These are phyloP conservation scores for Drosophila meridionalis DNA, from an alignment of 2,888 invertebrate genomes.

Conservation along the genomic window DNA sequence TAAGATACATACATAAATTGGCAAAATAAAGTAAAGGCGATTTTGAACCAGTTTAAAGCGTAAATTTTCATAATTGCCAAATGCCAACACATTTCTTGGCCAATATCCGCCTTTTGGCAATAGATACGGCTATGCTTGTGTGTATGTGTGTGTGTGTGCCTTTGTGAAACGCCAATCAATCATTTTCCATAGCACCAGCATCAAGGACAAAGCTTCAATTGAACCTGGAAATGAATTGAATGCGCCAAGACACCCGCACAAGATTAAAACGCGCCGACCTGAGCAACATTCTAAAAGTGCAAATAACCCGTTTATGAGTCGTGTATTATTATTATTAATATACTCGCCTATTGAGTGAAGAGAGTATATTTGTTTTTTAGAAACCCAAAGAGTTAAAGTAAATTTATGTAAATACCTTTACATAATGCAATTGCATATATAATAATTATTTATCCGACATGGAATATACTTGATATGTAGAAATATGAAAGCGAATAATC, in stretches of 20 bases:
- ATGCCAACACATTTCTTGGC: conserved; percentile 20
- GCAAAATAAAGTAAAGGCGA: conserved; percentile 18
- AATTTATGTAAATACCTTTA: no score
- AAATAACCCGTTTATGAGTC: conserved; percentile 63
- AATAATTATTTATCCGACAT: no score
- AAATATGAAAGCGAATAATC: no score
- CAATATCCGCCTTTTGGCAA: conserved; percentile 64
- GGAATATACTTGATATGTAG: no score
- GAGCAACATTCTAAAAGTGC: conserved; percentile 66
- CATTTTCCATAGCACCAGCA: conserved; percentile 31
- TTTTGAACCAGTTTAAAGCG: conserved; percentile 43
- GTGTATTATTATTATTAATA: conserved; percentile 39
- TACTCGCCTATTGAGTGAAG: neutral
- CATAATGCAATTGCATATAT: no score
- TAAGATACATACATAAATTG: conserved; percentile 2
- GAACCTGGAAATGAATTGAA: conserved; percentile 44
- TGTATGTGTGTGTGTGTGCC: neutral
- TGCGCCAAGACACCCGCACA: conserved; percentile 50
- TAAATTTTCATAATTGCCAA: conserved; percentile 20
- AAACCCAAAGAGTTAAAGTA: no score
- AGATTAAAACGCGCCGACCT: conserved; percentile 9
- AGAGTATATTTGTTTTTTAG: neutral
- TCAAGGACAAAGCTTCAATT: conserved; percentile 41
- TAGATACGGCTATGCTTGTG: neutral
- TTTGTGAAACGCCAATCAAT: conserved; percentile 50